Conservation (phyloP, 2,797 vertebrate genomes). For the Peromyscus melanophrys region DNA sequence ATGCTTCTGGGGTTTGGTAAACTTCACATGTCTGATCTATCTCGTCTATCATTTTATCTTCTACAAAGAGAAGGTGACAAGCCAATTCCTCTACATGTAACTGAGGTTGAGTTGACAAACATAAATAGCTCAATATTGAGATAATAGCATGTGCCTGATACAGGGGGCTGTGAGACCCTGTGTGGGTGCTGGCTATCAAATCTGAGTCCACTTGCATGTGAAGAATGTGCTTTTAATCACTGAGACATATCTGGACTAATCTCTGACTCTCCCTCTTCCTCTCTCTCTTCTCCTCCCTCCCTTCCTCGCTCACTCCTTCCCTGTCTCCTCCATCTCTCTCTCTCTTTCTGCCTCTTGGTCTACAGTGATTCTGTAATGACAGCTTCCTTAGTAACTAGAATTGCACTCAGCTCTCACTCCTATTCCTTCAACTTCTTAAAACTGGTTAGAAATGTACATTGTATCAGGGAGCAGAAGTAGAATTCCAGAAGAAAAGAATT, state of each 20-base stretch:
- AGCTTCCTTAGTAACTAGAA: background rate
- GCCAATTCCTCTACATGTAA: background rate
- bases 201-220: background rate
- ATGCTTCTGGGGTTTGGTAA: background rate
- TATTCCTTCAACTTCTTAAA: slow-evolving; percentile 4
- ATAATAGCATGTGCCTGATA: background rate
- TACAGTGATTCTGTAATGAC: background rate
- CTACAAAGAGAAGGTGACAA: background rate
- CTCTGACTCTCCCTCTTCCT: background rate
- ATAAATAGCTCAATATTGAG: background rate
- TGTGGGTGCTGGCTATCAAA: background rate
- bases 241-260: background rate
- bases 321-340: no score
- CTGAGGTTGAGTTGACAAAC: background rate
- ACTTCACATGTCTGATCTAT: background rate
- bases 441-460: background rate
- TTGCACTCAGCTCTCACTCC: no score
- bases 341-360: background rate
- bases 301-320: background rate
- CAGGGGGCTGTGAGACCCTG: no score
- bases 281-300: background rate
- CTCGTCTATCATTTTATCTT: background rate
- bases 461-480: background rate
- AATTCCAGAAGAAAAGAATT: background rate
- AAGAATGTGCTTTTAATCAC: background rate